A percentile compares a stretch with the other conserved stretches of the same genome.
Evolutionary conservation across 2,113 vertebrate species (phyloP).

Genomic region (Strigops habroptila): DNA sequence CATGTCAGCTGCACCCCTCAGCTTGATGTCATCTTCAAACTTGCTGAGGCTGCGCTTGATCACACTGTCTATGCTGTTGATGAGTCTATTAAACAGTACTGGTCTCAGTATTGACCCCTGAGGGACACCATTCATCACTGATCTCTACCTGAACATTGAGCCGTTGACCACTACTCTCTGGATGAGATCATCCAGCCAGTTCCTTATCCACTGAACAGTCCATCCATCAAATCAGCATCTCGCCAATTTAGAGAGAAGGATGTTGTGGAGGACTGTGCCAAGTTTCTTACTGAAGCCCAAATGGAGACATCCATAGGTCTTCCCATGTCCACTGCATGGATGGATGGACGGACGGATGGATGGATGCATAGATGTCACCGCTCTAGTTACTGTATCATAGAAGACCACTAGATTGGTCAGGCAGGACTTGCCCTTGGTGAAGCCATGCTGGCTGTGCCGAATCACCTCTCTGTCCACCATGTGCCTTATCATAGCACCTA

Average conservation of each 20-base stretch:
- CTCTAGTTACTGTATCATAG: neutral
- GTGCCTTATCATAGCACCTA: neutral
- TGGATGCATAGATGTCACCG: neutral
- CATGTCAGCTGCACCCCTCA: neutral
- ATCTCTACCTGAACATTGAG: neutral
- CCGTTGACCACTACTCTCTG: neutral
- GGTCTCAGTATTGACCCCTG: neutral
- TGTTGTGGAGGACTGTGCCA: accelerated
- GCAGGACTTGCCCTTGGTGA: neutral
- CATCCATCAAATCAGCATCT: neutral
- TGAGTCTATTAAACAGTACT: neutral
- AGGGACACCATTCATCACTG: neutral
- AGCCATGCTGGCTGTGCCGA: neutral
- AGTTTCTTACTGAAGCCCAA: neutral
- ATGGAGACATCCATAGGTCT: neutral
- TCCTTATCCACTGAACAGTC: neutral
- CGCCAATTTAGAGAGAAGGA: neutral
- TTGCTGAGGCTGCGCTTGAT: neutral
- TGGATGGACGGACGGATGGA: no score
- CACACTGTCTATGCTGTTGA: no score
- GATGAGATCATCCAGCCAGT: neutral
- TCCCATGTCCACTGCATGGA: neutral
- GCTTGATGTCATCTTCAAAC: neutral
- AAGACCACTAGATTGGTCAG: neutral
- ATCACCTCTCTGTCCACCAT: neutral